phyloP scores from a whole-genome alignment of 2,797 vertebrate species.

The Chaetophractus vellerosus region DNA sequence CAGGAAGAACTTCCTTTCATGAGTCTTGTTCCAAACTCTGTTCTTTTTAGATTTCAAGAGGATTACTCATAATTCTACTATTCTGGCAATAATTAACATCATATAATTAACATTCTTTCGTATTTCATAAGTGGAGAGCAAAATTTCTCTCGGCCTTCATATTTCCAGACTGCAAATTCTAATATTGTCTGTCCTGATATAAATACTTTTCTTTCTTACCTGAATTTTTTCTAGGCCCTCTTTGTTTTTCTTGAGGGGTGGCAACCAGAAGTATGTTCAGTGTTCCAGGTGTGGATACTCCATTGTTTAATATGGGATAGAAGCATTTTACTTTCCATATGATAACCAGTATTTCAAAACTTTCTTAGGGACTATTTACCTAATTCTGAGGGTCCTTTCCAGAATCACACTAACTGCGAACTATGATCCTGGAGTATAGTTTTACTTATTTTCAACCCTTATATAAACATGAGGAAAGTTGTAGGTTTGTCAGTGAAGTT shows the following conservation, averaged over 20 bases:
- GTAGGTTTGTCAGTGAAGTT: not conserved
- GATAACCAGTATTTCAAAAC: not conserved
- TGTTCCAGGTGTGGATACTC: not conserved
- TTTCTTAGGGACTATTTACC: not conserved
- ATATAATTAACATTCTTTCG: not conserved
- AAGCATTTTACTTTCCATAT: not conserved
- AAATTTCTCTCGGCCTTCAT: not conserved
- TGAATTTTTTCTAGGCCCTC: not conserved
- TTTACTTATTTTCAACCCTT: not conserved
- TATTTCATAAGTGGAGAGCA: not conserved
- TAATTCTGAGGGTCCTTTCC: not conserved
- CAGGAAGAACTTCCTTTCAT: not conserved
- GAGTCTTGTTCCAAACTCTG: not conserved
- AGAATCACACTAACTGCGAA: not conserved
- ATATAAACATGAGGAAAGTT: not conserved
- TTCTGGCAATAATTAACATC: not conserved
- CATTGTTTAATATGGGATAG: not conserved
- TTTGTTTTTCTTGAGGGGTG: not conserved
- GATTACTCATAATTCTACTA: not conserved
- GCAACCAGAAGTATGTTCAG: not conserved
- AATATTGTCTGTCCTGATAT: not conserved
- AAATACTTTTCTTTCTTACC: conserved; percentile 14
- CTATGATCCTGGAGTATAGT: not conserved
- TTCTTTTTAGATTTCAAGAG: conserved; percentile 18
- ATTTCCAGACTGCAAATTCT: conserved; percentile 32